phyloP scores from a whole-genome alignment of 1,140 invertebrate genomes.

The Saccostrea echinata region DNA sequence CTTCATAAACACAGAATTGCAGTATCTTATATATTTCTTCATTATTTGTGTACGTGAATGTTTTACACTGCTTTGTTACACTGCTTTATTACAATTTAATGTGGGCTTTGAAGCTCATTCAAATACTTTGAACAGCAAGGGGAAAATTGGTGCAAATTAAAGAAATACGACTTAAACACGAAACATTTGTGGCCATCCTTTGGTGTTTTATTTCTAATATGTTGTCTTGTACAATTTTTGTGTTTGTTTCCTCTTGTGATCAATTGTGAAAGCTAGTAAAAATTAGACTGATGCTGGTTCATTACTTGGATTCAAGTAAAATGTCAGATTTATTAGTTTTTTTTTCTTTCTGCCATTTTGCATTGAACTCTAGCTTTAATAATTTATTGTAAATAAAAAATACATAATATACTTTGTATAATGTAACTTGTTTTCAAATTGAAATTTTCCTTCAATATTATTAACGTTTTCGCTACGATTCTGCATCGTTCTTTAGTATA shows the following conservation, averaged over 20 bases:
- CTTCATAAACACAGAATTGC: neutral
- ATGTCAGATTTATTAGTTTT: neutral
- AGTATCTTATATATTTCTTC: neutral
- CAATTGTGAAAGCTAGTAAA: constrained; percentile 16
- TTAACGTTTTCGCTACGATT: too few relatives aligned
- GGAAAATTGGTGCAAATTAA: neutral
- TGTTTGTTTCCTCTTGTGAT: constrained; percentile 11
- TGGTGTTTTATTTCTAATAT: neutral
- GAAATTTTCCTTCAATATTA: too few relatives aligned
- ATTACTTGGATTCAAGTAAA: neutral
- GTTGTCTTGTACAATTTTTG: neutral
- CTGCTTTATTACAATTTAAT: neutral
- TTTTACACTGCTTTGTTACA: neutral
- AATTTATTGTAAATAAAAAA: neutral
- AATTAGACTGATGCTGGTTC: neutral
- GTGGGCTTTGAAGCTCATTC: neutral
- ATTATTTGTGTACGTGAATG: neutral
- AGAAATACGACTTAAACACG: neutral
- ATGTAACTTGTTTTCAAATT: too few relatives aligned
- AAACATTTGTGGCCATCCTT: neutral
- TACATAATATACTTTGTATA: too few relatives aligned
- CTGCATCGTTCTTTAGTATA: too few relatives aligned
- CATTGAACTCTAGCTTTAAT: neutral
- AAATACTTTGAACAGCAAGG: neutral
- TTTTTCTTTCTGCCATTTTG: neutral